These are phyloP conservation scores for Naso thynnoides DNA, from an alignment of 2,797 vertebrate species.

Conservation along the genomic window DNA sequence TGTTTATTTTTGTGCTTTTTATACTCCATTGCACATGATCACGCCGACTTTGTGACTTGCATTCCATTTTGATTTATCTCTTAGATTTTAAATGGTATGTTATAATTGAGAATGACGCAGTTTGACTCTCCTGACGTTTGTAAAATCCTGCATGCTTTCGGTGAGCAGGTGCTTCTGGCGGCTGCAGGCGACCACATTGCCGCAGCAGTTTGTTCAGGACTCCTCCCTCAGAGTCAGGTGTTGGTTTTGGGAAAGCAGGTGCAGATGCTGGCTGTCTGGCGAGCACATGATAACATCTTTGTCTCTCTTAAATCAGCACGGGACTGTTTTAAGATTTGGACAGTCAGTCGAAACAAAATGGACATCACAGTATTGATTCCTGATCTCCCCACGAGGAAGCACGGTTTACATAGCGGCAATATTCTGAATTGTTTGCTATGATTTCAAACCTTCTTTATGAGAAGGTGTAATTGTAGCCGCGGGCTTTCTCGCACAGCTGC, in stretches of 20 bases:
- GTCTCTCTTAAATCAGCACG: constrained; percentile 29
- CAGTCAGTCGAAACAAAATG: not conserved
- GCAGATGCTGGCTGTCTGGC: constrained; percentile 53
- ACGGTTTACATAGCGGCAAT: not conserved
- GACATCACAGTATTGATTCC: constrained; percentile 5
- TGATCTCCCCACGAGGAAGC: not conserved
- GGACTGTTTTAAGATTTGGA: constrained; percentile 6
- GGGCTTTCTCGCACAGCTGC: constrained; percentile 23
- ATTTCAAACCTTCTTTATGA: not conserved
- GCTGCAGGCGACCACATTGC: constrained; percentile 43
- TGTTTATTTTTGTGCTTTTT: too few relatives aligned
- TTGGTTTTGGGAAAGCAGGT: constrained; percentile 60
- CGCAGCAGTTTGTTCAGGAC: constrained; percentile 42
- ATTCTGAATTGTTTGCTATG: not conserved
- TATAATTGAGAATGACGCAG: not conserved
- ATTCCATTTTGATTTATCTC: not conserved
- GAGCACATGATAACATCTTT: constrained; percentile 38
- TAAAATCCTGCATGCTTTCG: constrained; percentile 32
- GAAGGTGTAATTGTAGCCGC: not conserved
- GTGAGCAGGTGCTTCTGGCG: constrained; percentile 56
- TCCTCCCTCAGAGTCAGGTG: constrained; percentile 65
- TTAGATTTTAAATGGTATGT: not conserved
- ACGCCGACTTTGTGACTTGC: too few relatives aligned
- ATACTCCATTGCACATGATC: too few relatives aligned
- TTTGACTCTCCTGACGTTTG: constrained; percentile 17